phyloP scores from a whole-genome alignment of 2,113 vertebrate genomes.

The Urocitellus parryii region DNA sequence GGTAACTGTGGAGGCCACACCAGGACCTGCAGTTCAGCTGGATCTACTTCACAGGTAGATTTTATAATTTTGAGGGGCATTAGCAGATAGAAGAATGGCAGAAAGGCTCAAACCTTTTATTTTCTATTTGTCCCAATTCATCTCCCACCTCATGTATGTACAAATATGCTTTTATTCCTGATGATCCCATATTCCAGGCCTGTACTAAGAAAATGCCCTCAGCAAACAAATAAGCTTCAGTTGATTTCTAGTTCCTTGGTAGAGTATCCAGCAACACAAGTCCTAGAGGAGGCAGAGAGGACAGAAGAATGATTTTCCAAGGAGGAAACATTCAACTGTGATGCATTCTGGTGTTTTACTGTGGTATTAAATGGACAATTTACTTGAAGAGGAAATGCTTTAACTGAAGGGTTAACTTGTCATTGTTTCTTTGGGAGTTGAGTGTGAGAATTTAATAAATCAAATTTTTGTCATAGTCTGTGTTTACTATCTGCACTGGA shows the following conservation, averaged over 20 bases:
- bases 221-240: background rate
- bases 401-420: background rate
- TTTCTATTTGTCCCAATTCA: background rate
- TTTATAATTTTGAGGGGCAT: background rate
- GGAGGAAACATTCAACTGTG: background rate
- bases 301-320: background rate
- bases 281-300: background rate
- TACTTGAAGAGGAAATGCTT: background rate
- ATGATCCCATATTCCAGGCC: background rate
- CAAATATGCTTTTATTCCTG: background rate
- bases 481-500: background rate
- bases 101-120: background rate
- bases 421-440: background rate
- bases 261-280: background rate
- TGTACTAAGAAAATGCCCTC: background rate
- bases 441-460: constrained; percentile 40
- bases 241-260: background rate
- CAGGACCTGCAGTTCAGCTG: background rate
- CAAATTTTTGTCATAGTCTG: background rate
- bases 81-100: background rate
- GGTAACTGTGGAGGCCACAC: background rate
- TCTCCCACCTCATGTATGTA: background rate
- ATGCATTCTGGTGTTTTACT: background rate
- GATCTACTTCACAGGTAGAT: background rate
- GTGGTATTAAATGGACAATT: background rate